These are phyloP conservation scores for Deroplatys truncata DNA, from an alignment of 2,888 invertebrate species.

Conservation along the genomic window DNA sequence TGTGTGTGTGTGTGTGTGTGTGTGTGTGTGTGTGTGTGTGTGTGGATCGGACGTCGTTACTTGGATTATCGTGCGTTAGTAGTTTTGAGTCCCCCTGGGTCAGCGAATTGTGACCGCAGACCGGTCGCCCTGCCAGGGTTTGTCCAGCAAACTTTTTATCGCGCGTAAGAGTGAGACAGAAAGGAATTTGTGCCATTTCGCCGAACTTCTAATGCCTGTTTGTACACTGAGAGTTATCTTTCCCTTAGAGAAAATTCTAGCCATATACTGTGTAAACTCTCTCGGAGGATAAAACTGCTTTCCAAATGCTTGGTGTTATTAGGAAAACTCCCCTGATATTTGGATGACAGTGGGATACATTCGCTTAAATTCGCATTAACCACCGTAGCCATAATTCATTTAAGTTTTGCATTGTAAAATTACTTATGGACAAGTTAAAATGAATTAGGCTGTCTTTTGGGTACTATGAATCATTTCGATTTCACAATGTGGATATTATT, in stretches of 20 bases:
- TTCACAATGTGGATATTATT: background rate
- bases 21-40: background rate
- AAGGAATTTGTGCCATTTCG: background rate
- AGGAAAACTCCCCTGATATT: background rate
- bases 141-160: background rate
- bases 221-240: background rate
- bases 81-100: background rate
- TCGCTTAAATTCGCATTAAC: background rate
- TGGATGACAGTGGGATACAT: background rate
- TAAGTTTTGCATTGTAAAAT: background rate
- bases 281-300: background rate
- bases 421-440: background rate
- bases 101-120: background rate
- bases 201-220: background rate
- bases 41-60: background rate
- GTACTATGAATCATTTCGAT: background rate
- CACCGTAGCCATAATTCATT: background rate
- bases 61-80: constrained; percentile 8
- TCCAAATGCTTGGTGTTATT: background rate
- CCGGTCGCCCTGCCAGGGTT: background rate
- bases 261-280: background rate
- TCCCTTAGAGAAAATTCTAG: background rate
- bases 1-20: background rate
- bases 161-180: background rate
- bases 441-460: background rate